phyloP scores from a whole-genome alignment of 2,797 vertebrate species.

The Calcarius lapponicus region DNA sequence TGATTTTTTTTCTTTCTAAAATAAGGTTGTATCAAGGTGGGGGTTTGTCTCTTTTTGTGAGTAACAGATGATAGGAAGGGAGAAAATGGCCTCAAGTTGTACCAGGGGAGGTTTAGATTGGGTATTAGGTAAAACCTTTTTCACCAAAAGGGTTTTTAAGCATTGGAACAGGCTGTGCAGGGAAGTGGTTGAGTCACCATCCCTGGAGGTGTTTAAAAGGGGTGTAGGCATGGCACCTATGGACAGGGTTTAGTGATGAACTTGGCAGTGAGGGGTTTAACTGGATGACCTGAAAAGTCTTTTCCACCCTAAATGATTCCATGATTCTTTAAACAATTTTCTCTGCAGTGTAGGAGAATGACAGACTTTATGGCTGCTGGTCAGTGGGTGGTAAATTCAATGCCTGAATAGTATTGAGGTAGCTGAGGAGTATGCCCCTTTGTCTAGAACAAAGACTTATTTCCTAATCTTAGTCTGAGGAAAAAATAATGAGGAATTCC shows the following conservation, averaged over 20 bases:
- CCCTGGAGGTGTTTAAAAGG: background rate
- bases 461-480: background rate
- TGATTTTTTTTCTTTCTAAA: background rate
- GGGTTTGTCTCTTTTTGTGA: background rate
- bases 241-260: background rate
- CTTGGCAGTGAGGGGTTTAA: background rate
- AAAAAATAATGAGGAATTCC: background rate
- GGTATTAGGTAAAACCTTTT: background rate
- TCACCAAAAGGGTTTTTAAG: background rate
- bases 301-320: background rate
- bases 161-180: background rate
- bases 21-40: accelerated
- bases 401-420: background rate
- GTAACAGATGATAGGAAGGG: background rate
- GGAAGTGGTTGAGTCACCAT: background rate
- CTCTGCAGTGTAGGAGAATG: background rate
- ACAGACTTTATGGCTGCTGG: background rate
- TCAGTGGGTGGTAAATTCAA: background rate
- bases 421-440: background rate
- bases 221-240: no score
- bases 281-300: background rate
- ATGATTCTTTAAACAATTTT: background rate
- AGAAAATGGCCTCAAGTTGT: no score
- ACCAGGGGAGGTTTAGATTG: no score
- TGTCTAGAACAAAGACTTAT: background rate